A percentile compares a stretch with the other conserved stretches of the same genome.
phyloP scores from a whole-genome alignment of 2,888 invertebrate genomes.

The Orchestes rusci region DNA sequence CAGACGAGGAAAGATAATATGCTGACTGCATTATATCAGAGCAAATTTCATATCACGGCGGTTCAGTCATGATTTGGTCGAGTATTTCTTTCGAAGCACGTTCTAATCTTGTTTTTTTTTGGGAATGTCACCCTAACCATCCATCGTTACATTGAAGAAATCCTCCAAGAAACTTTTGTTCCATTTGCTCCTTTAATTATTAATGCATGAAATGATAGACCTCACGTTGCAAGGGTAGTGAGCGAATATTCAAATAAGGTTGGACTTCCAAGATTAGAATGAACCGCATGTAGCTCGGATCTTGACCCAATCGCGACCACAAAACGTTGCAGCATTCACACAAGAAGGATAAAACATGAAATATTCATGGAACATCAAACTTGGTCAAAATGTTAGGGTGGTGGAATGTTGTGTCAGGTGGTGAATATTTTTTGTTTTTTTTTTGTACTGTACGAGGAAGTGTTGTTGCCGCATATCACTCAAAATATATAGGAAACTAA shows the following conservation, averaged over 20 bases:
- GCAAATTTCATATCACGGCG: constrained; percentile 4
- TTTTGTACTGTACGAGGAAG: no score
- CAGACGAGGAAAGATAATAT: constrained; percentile 1
- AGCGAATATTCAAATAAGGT: not conserved
- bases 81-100: constrained; percentile 5
- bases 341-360: no score
- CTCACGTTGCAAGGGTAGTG: constrained; percentile 3
- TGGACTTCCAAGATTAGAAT: constrained; percentile 1
- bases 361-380: no score
- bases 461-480: no score
- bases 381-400: no score
- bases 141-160: constrained; percentile 4
- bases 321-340: no score
- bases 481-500: no score
- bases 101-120: constrained; percentile 1
- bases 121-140: constrained; percentile 1
- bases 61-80: constrained; percentile 6
- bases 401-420: no score
- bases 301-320: not conserved
- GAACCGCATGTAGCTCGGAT: not conserved
- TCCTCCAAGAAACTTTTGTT: constrained; percentile 1
- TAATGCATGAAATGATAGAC: constrained; percentile 3
- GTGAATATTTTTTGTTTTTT: no score
- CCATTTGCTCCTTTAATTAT: constrained; percentile 6
- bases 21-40: constrained; percentile 8